These are phyloP conservation scores for Epinephelus cyanopodus DNA, from an alignment of 2,113 vertebrate genomes.

Conservation along the genomic window DNA sequence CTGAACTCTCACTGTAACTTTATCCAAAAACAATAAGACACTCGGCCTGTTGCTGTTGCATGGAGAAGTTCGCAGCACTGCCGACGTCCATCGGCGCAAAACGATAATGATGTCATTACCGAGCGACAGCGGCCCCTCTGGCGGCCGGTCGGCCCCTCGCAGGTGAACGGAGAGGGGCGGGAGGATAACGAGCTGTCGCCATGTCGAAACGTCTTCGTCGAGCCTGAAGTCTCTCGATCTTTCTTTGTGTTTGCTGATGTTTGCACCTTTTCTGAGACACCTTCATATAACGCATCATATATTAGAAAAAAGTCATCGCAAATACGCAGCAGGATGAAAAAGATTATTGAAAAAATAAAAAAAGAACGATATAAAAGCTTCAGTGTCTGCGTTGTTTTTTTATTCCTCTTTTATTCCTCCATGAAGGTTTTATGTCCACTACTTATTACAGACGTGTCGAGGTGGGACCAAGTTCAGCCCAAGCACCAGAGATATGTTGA, in stretches of 20 bases:
- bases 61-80: not conserved
- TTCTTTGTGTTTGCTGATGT: slow-evolving; percentile 79
- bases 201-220: slow-evolving; percentile 39
- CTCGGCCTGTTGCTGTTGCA: not conserved
- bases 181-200: slow-evolving; percentile 25
- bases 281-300: slow-evolving; percentile 73
- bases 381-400: slow-evolving; percentile 3
- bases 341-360: slow-evolving; percentile 68
- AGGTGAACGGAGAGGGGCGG: not conserved
- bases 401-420: not conserved
- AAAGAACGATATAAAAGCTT: slow-evolving; percentile 46
- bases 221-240: slow-evolving; percentile 5
- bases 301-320: slow-evolving; percentile 70
- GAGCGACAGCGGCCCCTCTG: slow-evolving; percentile 14
- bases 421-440: not conserved
- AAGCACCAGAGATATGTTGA: too few species aligned
- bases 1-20: not conserved
- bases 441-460: too few species aligned
- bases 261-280: slow-evolving; percentile 78
- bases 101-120: slow-evolving; percentile 56
- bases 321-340: slow-evolving; percentile 77
- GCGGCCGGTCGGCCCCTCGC: not conserved
- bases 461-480: too few species aligned
- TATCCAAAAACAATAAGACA: not conserved
- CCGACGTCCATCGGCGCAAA: not conserved